Base-by-base conservation (phyloP, 2,888 invertebrate genomes). In the Sminthurinus aureus region DNA sequence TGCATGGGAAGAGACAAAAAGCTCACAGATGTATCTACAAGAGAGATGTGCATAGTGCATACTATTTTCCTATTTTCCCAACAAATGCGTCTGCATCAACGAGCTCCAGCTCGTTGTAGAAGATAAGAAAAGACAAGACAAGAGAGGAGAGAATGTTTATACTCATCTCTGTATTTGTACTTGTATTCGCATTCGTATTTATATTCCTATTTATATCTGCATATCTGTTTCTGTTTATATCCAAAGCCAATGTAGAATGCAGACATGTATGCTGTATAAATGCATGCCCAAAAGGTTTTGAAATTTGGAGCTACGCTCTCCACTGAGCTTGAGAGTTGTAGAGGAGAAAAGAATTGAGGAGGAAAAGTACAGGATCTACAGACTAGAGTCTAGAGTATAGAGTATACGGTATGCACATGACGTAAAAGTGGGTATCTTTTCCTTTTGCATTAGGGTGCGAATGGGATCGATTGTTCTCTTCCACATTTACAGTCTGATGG, bases 391-490 rank as follows among this genome's bases (percentile, higher is more conserved):
- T 38, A 38, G 12, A n/a, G n/a, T n/a, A n/a, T n/a, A n/a, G n/a
- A n/a, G n/a, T n/a, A n/a, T n/a, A 69, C 20, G 50, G 38, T 38
- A 38, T 38, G 38, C 38, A 38, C 38, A 38, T 38, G 24, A 77
- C 22, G 79, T 79, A 79, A 58, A 6, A 38, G 52, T 58, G 58
- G 79, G 79, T 50, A 79, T 79, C 67, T 58, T n/a, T n/a, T n/a
- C n/a, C n/a, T n/a, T n/a, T n/a, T 51, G 52, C 69, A 71, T 75
- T 82, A 75, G 74, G 71, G 77, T 76, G 83, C 78, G 83, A 84
- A 82, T 83, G 85, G 79, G 83, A 85, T 85, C 84, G 85, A 84
- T 85, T 85, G 83, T 85, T 84, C 84, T 83, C 80, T 83, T 82
- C 80, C 81, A 73, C 82, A 85, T 83, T 82, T 78, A 83, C 77